Evolutionary conservation across 2,888 invertebrate genomes (phyloP).

Genomic region (Cataglyphis cursor): DNA sequence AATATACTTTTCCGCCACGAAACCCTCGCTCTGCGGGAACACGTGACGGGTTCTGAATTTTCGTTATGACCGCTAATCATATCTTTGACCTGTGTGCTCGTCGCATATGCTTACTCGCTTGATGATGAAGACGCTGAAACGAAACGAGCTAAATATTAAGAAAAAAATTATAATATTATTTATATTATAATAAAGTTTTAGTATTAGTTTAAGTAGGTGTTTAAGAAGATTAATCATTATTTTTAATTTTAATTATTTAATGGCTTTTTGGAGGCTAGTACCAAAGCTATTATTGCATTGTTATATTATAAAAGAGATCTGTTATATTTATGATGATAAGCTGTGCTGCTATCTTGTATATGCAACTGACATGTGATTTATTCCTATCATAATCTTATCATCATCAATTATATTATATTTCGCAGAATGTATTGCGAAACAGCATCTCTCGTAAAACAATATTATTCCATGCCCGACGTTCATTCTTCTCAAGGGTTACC

Average conservation of each 20-base stretch:
- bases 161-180: background rate
- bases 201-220: background rate
- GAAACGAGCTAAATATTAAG: background rate
- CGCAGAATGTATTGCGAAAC: conserved; percentile 23
- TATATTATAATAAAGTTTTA: background rate
- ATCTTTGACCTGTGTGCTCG: conserved; percentile 62
- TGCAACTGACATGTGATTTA: conserved; percentile 26
- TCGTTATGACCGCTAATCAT: conserved; percentile 71
- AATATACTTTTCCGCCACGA: conserved; percentile 82
- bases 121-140: background rate
- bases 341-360: background rate
- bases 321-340: background rate
- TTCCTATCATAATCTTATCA: background rate
- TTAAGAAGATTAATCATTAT: background rate
- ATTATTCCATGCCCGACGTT: conserved; percentile 25
- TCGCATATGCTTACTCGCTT: conserved; percentile 52
- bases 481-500: conserved; percentile 44
- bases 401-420: conserved; percentile 20
- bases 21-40: conserved; percentile 63
- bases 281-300: background rate
- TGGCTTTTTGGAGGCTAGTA: background rate
- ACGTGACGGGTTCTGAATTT: conserved; percentile 73
- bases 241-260: background rate
- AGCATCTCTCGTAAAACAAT: conserved; percentile 15
- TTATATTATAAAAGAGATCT: background rate